Base-by-base conservation (phyloP, 2,888 invertebrate genomes). In the Poecilus cupreus region DNA sequence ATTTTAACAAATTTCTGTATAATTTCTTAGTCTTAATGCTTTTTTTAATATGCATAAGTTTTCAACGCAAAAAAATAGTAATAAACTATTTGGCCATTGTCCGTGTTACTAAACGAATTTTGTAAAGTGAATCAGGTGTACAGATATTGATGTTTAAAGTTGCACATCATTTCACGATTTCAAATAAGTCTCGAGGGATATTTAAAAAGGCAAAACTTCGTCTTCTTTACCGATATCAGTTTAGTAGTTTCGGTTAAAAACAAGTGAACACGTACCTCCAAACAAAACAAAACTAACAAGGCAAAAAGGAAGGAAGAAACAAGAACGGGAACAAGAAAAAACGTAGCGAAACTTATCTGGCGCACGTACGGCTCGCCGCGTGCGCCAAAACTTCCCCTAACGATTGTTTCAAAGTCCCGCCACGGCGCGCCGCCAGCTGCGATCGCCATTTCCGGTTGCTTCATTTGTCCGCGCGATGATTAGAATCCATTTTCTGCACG, bases 401-500 rank as follows among this genome's bases (percentile, higher is more conserved):
- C 75, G 75, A 75, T 75, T 75, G 75, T 75, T 75, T 75, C 51
- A 72, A 72, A 72, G 22, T 72, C 64, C 64, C 64, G 64, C 64
- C 64, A 68, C 64, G 72, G n/a, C 46, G 72, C 60, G 60, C 20
- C 80, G 68, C 68, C 83, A 83, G 83, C 83, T 83, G 83, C 80
- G 57, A 75, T 60, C 57, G 82, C 82, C 72, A 81, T 83, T 82
- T 83, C 80, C 70, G 82, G 54, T 78, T 78, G 82, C 82, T 83
- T 82, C 83, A 80, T 83, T 82, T 83, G 83, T 82, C 68, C 70
- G 32, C 80, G 64, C 82, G 78, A 83, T 82, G 83, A 83, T 83
- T 84, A 84, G 84, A 84, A 83, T 82, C 84, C 84, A 84, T 84
- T 85, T 83, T 82, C 81, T 82, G 82, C 85, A 85, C 83, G 83